Base-by-base conservation (phyloP, 2,888 invertebrate genomes). In the Strigamia maritima region DNA sequence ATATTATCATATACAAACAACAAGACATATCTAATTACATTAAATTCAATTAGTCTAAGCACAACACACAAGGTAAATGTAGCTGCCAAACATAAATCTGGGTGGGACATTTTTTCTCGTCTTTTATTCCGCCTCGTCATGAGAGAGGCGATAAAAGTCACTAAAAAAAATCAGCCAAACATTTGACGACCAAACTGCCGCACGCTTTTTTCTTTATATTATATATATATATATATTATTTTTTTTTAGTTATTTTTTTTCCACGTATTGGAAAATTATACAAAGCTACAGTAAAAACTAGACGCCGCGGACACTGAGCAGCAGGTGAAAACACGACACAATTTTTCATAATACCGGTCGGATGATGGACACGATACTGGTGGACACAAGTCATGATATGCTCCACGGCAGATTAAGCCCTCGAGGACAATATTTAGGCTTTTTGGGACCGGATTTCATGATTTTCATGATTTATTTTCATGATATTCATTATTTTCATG, bases 61-160 rank as follows among this genome's bases (percentile, higher is more conserved):
- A 70, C 70, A 28, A 70, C 70, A 70, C 70, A 70, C 70, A 70
- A 70, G 70, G 70, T 70, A 70, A 70, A 70, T 70, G 28, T 70
- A 70, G 70, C 70, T 70, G 70, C 70, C 70, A 70, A 70, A 70
- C 70, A 70, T 70, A 70, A 70, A 70, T 70, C 70, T 70, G 70
- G 70, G 70, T 70, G 70, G 70, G 70, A 70, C 70, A n/a, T 70
- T 70, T 26, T 28, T 28, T 28, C 24, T 70, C 7, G 26, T 70
- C 12, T 65, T 24, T 65, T 65, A 24, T 70, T 70, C 28, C 54
- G 35, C 49, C 49, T 65, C 28, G 8, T 65, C 65, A n/a, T n/a
- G n/a, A n/a, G n/a, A n/a, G 26, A 65, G 65, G 65, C 65, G 24
- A 65, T 65, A 65, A 65, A 65, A 65, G 28, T 70, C 70, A 70